Percentiles rank a stretch among this genome's conserved stretches.
Evolutionary conservation across 2,888 invertebrate genomes (phyloP).

Genomic region (Tachina fera): DNA sequence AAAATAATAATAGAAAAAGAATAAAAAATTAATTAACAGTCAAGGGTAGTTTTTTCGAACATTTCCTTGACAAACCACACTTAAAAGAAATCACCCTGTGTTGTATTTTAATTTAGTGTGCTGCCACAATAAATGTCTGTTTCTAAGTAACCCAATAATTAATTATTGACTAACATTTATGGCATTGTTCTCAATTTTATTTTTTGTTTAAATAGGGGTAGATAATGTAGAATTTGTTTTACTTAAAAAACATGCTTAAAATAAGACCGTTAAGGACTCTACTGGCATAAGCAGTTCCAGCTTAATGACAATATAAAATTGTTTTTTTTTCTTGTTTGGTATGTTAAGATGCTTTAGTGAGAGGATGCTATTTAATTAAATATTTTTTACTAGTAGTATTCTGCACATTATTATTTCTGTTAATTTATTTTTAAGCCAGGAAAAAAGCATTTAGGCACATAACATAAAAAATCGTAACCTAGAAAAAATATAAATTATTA

Average conservation of each 20-base stretch:
- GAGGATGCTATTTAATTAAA: background rate
- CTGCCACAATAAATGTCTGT: background rate
- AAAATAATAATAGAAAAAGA: too few species aligned
- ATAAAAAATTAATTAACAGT: too few species aligned
- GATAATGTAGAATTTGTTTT: background rate
- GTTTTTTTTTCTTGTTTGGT: background rate
- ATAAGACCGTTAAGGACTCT: too few species aligned
- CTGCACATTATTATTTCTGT: too few species aligned
- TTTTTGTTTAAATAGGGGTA: background rate
- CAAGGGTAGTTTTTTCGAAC: too few species aligned
- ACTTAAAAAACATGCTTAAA: background rate
- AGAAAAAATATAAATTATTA: too few species aligned
- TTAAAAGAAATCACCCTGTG: background rate
- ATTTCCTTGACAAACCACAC: too few species aligned
- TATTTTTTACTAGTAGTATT: background rate
- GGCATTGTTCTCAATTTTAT: background rate
- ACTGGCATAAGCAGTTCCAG: too few species aligned
- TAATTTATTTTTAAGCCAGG: too few species aligned
- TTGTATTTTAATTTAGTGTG: background rate
- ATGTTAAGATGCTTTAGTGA: background rate
- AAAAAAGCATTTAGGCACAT: too few species aligned
- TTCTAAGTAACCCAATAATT: slow-evolving; percentile 32
- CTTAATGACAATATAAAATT: background rate
- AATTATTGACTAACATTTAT: slow-evolving; percentile 25
- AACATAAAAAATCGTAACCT: too few species aligned